phyloP scores from a whole-genome alignment of 2,113 vertebrate genomes.

The Synodontis membranacea region DNA sequence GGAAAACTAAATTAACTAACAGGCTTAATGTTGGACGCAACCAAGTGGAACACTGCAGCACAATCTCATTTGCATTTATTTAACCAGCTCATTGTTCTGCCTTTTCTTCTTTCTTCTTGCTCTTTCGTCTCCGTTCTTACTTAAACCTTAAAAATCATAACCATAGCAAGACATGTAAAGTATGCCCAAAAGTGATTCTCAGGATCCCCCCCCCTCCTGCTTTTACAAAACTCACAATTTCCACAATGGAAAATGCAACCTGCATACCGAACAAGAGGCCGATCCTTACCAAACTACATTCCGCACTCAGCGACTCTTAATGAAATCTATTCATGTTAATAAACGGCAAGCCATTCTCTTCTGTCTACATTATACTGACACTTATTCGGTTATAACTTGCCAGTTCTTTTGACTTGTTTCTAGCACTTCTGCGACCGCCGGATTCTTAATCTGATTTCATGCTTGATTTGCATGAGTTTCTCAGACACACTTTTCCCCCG shows the following conservation, averaged over 20 bases:
- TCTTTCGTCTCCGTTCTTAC: conserved; percentile 18
- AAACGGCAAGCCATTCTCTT: not conserved
- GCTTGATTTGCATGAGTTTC: conserved; percentile 95
- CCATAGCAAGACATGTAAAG: conserved; percentile 12
- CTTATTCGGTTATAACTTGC: conserved; percentile 17
- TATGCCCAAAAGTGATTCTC: conserved; percentile 25
- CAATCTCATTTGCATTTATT: conserved; percentile 17
- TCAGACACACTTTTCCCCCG: conserved; percentile 84
- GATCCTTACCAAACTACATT: not conserved
- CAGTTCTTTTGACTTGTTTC: not conserved
- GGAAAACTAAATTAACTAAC: not conserved
- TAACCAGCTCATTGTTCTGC: not conserved
- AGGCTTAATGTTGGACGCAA: not conserved
- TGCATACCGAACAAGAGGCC: conserved; percentile 10
- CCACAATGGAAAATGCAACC: conserved; percentile 34
- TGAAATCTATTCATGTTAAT: not conserved
- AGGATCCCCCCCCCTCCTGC: not conserved
- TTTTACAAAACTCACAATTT: conserved; percentile 21
- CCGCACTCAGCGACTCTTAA: not conserved
- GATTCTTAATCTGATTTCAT: conserved; percentile 95
- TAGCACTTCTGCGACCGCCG: not conserved
- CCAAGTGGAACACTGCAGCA: not conserved
- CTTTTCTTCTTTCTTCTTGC: not conserved
- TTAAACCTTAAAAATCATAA: not conserved
- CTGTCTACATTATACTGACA: not conserved